These are phyloP conservation scores for Siniperca scherzeri DNA, from an alignment of 2,797 vertebrate genomes.

Conservation along the genomic window DNA sequence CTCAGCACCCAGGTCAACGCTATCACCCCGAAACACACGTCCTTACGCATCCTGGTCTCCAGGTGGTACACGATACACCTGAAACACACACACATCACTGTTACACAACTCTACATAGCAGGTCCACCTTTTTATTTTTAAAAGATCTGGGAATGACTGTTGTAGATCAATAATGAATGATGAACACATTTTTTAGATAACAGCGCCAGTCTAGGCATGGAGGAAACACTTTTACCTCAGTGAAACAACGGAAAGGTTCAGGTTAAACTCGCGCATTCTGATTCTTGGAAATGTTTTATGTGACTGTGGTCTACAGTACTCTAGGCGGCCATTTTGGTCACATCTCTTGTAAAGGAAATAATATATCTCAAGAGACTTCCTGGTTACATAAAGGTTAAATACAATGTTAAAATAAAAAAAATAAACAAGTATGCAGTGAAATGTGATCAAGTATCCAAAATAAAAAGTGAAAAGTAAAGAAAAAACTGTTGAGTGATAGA, in stretches of 20 bases:
- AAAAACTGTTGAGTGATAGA: neutral
- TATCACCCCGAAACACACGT: conserved; percentile 93
- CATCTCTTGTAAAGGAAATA: neutral
- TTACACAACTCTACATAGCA: neutral
- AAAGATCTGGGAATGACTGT: too few relatives aligned
- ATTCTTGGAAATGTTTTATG: too few relatives aligned
- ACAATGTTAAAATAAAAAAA: neutral
- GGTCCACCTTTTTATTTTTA: neutral
- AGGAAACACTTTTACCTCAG: neutral
- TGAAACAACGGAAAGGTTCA: neutral
- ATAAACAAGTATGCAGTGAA: neutral
- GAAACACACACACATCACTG: conserved; percentile 17
- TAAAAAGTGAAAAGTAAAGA: too few relatives aligned
- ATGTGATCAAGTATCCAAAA: neutral
- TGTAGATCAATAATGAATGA: neutral
- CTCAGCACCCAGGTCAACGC: conserved; percentile 92
- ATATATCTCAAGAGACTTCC: too few relatives aligned
- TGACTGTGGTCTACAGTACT: neutral
- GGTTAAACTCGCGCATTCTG: neutral
- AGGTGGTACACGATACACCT: conserved; percentile 94
- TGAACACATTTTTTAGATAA: too few relatives aligned
- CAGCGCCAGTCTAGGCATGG: neutral
- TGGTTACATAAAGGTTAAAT: neutral
- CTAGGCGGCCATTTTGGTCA: neutral
- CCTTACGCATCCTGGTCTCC: conserved; percentile 94